phyloP scores from a whole-genome alignment of 1,140 invertebrate species.

The Danaus plexippus region DNA sequence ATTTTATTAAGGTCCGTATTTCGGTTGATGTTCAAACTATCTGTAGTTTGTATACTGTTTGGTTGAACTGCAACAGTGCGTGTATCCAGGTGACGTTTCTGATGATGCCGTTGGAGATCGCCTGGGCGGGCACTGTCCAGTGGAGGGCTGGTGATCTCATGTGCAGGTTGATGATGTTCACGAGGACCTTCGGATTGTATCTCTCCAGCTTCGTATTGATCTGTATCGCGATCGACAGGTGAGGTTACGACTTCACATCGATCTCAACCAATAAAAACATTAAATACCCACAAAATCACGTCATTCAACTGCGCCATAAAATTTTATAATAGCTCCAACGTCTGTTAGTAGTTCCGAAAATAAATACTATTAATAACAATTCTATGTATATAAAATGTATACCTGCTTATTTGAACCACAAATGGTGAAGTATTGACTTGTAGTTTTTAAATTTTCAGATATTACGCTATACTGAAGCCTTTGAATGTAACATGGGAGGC shows the following conservation, averaged over 20 bases:
- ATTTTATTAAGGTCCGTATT: no score
- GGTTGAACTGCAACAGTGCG: slow-evolving; percentile 28
- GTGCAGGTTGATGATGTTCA: slow-evolving; percentile 88
- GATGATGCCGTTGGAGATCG: slow-evolving; percentile 93
- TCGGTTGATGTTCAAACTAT: no score
- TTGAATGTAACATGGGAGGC: slow-evolving; percentile 80
- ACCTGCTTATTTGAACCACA: no score
- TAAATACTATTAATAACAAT: no score
- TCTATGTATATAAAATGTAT: no score
- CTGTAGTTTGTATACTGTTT: slow-evolving; percentile 2
- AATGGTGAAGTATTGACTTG: not conserved
- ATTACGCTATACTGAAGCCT: slow-evolving; percentile 87
- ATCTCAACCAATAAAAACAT: no score
- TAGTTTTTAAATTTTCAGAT: slow-evolving; percentile 72
- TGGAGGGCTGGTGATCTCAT: slow-evolving; percentile 86
- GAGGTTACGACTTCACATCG: slow-evolving; percentile 27
- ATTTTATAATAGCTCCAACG: no score
- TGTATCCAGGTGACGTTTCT: slow-evolving; percentile 84
- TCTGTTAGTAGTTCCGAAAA: no score
- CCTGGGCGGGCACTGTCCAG: slow-evolving; percentile 85
- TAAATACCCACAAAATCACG: no score
- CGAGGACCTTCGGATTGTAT: slow-evolving; percentile 87
- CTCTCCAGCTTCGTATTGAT: slow-evolving; percentile 89
- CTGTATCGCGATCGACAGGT: slow-evolving; percentile 91
- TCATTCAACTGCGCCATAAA: no score